A percentile compares a stretch with the other conserved stretches of the same genome.
Conservation (phyloP, 2,113 vertebrate genomes). For the Pimephales promelas region DNA sequence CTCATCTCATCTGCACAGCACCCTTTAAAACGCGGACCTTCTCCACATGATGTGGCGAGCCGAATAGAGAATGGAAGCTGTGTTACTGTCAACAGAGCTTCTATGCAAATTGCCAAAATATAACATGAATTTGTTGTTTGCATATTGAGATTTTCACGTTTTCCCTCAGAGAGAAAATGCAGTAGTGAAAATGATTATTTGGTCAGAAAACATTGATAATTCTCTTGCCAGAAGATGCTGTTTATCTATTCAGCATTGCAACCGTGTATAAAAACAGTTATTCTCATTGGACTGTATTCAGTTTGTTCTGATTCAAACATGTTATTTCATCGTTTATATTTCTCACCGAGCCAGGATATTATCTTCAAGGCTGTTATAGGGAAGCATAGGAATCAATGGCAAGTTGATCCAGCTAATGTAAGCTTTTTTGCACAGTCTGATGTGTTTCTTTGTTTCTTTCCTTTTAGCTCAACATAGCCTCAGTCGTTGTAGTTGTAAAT, state of each 20-base stretch:
- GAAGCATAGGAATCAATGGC: background rate
- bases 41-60: background rate
- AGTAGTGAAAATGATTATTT: background rate
- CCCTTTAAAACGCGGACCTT: background rate
- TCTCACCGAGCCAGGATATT: background rate
- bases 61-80: background rate
- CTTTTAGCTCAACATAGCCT: conserved; percentile 30
- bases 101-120: background rate
- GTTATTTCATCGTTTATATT: background rate
- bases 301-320: conserved; percentile 15
- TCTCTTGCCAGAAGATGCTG: background rate
- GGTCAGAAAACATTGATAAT: background rate
- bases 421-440: background rate
- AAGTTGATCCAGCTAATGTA: background rate
- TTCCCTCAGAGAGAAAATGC: background rate
- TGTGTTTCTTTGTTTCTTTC: conserved; percentile 24
- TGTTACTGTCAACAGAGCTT: background rate
- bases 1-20: background rate
- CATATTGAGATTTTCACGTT: conserved; percentile 6
- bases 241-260: background rate
- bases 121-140: background rate
- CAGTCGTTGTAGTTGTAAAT: conserved; percentile 13
- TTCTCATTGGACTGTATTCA: too few species aligned
- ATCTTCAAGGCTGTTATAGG: background rate
- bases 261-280: background rate